Percentiles rank a stretch among this genome's conserved stretches.
Conservation (phyloP, 2,888 invertebrate genomes). For the Acrobasis suavella region DNA sequence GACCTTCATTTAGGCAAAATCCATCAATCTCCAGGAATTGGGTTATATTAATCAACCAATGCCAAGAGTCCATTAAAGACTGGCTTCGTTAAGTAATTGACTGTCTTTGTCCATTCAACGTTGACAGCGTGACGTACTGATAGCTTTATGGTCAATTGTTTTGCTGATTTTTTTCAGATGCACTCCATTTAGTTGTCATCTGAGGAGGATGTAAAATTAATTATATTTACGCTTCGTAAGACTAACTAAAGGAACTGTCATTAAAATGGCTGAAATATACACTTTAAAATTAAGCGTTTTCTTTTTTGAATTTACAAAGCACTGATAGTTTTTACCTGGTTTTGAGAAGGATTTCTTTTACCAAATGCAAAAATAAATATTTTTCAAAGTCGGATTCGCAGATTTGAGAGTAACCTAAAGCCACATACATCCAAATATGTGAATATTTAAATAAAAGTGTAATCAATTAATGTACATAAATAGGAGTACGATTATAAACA, state of each 20-base stretch:
- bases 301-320: too few relatives aligned
- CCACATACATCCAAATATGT: too few relatives aligned
- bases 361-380: too few relatives aligned
- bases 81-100: constrained; percentile 33
- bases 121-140: constrained; percentile 28
- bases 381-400: too few relatives aligned
- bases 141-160: constrained; percentile 32
- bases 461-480: too few relatives aligned
- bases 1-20: neutral
- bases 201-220: neutral
- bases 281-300: too few relatives aligned
- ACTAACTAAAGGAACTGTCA: neutral
- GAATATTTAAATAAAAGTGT: too few relatives aligned
- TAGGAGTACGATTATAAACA: too few relatives aligned
- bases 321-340: too few relatives aligned
- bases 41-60: constrained; percentile 25
- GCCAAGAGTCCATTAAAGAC: constrained; percentile 24
- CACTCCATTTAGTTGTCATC: constrained; percentile 9
- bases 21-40: constrained; percentile 16
- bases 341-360: too few relatives aligned
- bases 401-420: too few relatives aligned
- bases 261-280: neutral
- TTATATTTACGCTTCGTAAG: neutral
- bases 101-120: constrained; percentile 36
- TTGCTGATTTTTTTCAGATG: constrained; percentile 13